Evolutionary conservation across 2,888 invertebrate species (phyloP), one percentile per base, ranked within the genome.

Genomic region (Ephialtes manifestator): DNA sequence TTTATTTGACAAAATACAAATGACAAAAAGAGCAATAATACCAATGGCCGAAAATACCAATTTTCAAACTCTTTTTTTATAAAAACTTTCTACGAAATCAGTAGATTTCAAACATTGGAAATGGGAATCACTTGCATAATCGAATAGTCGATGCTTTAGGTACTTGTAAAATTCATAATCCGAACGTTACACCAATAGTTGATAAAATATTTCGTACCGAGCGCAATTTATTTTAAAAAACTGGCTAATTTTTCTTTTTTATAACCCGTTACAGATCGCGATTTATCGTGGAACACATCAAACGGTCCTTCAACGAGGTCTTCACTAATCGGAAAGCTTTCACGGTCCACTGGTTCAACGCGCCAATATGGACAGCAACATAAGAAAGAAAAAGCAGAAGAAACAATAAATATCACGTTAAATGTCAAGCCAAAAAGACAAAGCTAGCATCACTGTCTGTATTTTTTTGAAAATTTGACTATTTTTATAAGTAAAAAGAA

Each of bases 241-340:
- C 1, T 11, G 4, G 1, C 13, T 0, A 43, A 13, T 15, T n/a
- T 15, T 15, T n/a, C 2, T 48, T 48, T 15, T 48, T 48, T 11
- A 46, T 13, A 46, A 18, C 65, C 11, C 79, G 68, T 80, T 88
- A 3, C 87, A 90, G 90, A 88, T 51, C 81, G 84, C 28, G 86
- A 87, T 60, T 75, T 85, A 39, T 89, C 84, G 58, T 68, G 83
- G 75, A 68, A 87, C 87, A 48, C 67, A 28, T 78, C 77, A 39
- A 88, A 87, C 83, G 89, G 86, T 43, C 86, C 87, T 5, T 89
- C 90, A 10, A 85, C 89, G 51, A 88, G 87, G 72, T 89, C 89
- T n/a, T 89, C 90, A 39, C 80, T 90, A 31, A 88, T 90, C 43
- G 88, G 89, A 7, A 88, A 88, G 78, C 83, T 88, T 55, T 87